Conservation (phyloP, 2,113 vertebrate species). For the Oenanthe melanoleuca region DNA sequence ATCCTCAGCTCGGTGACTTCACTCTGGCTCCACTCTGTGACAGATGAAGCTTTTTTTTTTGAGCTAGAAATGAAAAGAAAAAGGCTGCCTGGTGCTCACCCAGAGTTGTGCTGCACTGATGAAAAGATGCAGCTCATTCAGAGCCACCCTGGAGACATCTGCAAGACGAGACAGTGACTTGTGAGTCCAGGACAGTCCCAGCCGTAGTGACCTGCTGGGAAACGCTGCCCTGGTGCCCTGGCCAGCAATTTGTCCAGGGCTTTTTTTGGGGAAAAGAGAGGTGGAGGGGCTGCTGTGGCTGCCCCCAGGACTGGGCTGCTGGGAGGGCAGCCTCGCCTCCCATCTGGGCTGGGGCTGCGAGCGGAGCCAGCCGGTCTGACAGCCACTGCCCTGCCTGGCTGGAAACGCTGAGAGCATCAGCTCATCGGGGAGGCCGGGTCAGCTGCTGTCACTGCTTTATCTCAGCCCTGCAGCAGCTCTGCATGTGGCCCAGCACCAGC, state of each 20-base stretch:
- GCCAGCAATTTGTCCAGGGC: background rate
- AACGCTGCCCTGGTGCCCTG: background rate
- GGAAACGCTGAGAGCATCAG: conserved; percentile 88
- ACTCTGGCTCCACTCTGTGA: background rate
- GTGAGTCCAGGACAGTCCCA: background rate
- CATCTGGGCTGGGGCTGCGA: conserved; percentile 78
- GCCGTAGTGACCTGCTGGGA: background rate
- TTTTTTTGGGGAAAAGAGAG: background rate
- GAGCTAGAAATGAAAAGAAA: background rate
- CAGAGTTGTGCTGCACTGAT: background rate
- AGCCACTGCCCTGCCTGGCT: conserved; percentile 79
- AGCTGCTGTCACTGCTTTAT: conserved; percentile 47
- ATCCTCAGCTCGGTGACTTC: background rate
- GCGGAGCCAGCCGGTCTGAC: conserved; percentile 89
- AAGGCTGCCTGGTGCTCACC: background rate
- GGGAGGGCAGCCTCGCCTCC: conserved; percentile 81
- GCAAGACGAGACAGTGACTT: background rate
- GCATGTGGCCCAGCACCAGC: background rate
- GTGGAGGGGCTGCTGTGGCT: conserved; percentile 70
- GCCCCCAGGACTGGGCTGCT: conserved; percentile 80
- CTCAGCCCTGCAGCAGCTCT: background rate
- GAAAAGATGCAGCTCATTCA: background rate
- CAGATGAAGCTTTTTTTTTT: background rate
- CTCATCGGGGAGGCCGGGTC: conserved; percentile 81
- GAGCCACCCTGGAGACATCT: conserved; percentile 1